phyloP scores from a whole-genome alignment of 1,140 invertebrate genomes.

The Solen grandis region DNA sequence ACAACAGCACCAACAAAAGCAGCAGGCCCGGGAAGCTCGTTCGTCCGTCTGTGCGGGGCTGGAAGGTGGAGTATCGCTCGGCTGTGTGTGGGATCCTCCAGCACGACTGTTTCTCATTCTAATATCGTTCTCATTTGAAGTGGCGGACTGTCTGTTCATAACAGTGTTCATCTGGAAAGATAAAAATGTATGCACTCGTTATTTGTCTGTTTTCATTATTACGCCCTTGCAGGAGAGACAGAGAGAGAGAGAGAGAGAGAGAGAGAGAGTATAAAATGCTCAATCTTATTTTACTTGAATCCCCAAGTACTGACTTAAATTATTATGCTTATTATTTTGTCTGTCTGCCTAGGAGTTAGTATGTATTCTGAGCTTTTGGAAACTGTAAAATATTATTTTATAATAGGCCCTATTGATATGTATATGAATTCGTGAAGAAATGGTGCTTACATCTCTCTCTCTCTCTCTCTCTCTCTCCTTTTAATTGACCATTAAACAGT shows the following conservation, averaged over 20 bases:
- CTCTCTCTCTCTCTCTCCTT: too few relatives aligned
- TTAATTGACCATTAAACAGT: too few relatives aligned
- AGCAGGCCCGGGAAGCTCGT: conserved; percentile 68
- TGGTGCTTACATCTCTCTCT: too few relatives aligned
- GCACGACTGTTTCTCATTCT: conserved; percentile 71
- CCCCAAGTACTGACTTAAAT: too few relatives aligned
- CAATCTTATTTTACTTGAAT: too few relatives aligned
- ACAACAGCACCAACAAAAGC: conserved; percentile 77
- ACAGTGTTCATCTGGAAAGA: conserved; percentile 74
- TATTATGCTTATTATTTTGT: too few relatives aligned
- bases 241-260: neutral
- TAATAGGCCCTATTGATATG: too few relatives aligned
- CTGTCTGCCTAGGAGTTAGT: too few relatives aligned
- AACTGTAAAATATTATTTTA: too few relatives aligned
- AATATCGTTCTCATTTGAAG: conserved; percentile 72
- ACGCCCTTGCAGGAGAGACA: too few relatives aligned
- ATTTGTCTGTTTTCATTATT: neutral
- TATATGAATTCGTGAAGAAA: too few relatives aligned
- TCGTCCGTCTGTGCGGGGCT: conserved; percentile 62
- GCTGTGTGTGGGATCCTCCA: conserved; percentile 58
- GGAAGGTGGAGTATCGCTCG: conserved; percentile 68
- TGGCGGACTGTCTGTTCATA: conserved; percentile 70
- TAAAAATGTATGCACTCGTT: conserved; percentile 16
- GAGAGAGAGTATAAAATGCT: neutral
- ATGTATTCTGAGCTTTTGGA: too few relatives aligned